phyloP scores from a whole-genome alignment of 1,140 invertebrate genomes.

The Melanaphis sacchari region DNA sequence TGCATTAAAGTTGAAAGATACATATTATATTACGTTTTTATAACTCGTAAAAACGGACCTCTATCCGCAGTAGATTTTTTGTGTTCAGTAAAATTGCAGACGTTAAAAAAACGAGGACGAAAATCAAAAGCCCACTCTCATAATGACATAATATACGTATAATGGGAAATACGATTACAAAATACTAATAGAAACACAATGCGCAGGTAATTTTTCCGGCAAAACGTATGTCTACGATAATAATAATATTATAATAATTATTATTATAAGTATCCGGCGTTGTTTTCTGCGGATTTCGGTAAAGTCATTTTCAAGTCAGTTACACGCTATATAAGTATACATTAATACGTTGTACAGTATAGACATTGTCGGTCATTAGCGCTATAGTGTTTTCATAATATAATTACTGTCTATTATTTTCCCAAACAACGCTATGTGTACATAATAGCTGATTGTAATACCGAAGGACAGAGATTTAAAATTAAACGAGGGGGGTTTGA shows the following conservation, averaged over 20 bases:
- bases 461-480: neutral
- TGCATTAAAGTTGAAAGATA: no score
- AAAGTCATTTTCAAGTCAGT: neutral
- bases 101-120: neutral
- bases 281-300: neutral
- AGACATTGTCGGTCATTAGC: neutral
- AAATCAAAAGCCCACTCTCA: neutral
- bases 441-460: neutral
- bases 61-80: no score
- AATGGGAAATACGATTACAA: neutral
- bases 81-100: no score
- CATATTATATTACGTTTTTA: neutral
- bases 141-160: neutral
- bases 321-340: neutral
- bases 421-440: neutral
- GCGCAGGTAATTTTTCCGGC: neutral
- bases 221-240: neutral
- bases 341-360: no score
- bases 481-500: no score
- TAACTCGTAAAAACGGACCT: no score
- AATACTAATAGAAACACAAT: neutral
- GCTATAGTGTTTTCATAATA: neutral
- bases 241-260: neutral
- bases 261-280: neutral
- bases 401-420: constrained; percentile 7